Percentiles rank a stretch among this genome's conserved stretches.
phyloP scores from a whole-genome alignment of 2,888 invertebrate species.

The Taenaris catops region DNA sequence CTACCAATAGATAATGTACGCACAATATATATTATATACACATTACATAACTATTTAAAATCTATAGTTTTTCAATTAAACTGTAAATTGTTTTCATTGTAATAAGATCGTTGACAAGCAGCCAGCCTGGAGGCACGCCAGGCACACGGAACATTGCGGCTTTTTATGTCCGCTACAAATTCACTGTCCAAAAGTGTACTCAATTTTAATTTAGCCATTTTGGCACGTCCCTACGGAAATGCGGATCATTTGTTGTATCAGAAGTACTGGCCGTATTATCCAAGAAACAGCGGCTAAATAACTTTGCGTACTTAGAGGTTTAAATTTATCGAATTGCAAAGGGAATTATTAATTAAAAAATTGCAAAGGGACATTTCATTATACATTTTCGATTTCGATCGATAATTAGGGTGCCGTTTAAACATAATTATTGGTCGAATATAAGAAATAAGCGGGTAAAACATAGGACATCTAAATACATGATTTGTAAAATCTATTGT shows the following conservation, averaged over 20 bases:
- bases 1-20: too few relatives aligned
- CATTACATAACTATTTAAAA: too few relatives aligned
- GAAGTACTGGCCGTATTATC: constrained; percentile 58
- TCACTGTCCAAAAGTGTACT: constrained; percentile 45
- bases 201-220: constrained; percentile 71
- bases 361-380: too few relatives aligned
- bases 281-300: constrained; percentile 24
- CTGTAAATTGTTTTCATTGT: constrained; percentile 3
- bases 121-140: constrained; percentile 26
- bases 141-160: constrained; percentile 31
- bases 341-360: too few relatives aligned
- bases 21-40: too few relatives aligned
- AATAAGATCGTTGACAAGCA: constrained; percentile 11
- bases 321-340: background rate
- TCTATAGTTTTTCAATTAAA: background rate
- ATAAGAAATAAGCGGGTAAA: too few relatives aligned
- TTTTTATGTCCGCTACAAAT: constrained; percentile 56
- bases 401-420: too few relatives aligned
- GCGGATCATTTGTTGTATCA: constrained; percentile 57
- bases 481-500: too few relatives aligned
- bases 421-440: too few relatives aligned
- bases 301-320: constrained; percentile 1
- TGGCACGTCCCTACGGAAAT: constrained; percentile 64
- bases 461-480: too few relatives aligned
- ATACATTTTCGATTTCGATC: too few relatives aligned